phyloP scores from a whole-genome alignment of 2,797 vertebrate genomes.

The Sebastolobus alascanus region DNA sequence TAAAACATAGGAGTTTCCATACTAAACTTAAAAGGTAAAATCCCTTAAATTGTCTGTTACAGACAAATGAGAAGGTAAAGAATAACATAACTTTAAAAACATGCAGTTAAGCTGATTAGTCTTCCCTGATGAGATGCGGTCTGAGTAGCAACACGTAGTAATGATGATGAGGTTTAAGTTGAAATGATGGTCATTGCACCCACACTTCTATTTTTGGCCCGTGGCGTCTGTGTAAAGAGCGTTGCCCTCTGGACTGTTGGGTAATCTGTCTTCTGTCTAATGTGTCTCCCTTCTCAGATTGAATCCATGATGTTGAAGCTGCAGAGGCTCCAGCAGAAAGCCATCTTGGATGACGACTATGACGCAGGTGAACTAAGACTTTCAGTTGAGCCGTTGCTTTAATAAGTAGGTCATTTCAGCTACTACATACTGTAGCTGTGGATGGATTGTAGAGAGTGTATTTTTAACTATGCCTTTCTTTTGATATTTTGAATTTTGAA shows the following conservation, averaged over 20 bases:
- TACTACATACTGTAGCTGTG: neutral
- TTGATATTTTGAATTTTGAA: neutral
- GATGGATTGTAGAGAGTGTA: neutral
- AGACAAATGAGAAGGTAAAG: neutral
- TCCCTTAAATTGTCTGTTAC: neutral
- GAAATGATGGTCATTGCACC: slow-evolving; percentile 39
- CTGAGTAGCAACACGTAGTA: neutral
- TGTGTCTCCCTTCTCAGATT: slow-evolving; percentile 78
- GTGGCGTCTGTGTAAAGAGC: slow-evolving; percentile 29
- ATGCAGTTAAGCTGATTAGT: neutral
- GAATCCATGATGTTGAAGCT: slow-evolving; percentile 89
- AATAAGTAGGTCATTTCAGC: slow-evolving; percentile 19
- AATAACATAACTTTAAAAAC: neutral
- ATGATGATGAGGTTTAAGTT: neutral
- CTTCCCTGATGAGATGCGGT: neutral
- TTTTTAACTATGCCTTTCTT: neutral
- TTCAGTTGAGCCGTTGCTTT: slow-evolving; percentile 13
- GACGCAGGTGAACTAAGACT: slow-evolving; percentile 87
- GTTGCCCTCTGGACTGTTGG: slow-evolving; percentile 36
- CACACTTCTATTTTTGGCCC: neutral
- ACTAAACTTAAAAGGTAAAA: neutral
- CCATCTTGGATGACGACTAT: slow-evolving; percentile 90
- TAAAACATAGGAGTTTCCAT: neutral
- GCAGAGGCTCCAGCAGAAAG: slow-evolving; percentile 91
- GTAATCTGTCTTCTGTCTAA: slow-evolving; percentile 29